Evolutionary conservation across 2,888 invertebrate genomes (phyloP), one percentile per base, ranked within the genome.

Genomic region (Lepidocyrtoides sp.): DNA sequence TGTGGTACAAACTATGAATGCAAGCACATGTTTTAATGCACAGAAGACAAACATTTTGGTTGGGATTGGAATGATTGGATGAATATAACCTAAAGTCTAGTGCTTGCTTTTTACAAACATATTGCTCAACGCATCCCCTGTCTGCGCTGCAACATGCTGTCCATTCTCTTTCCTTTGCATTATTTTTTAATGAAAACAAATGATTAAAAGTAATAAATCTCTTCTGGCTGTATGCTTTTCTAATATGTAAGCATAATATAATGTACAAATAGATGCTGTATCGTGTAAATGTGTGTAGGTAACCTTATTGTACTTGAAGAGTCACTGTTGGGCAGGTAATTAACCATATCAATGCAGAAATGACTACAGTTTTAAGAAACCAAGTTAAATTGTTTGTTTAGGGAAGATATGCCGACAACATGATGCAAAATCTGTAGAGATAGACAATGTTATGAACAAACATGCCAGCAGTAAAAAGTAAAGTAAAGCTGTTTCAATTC

Each of bases 131-230:
- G n/a, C 3, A 7, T n/a, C 36, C 2, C 8, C 20, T n/a, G n/a
- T n/a, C n/a, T 32, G 17, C 36, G 36, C 36, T n/a, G 17, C n/a
- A 69, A 54, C n/a, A n/a, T n/a, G n/a, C n/a, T 88, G 44, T 57
- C 72, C 82, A 60, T 89, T 89, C 89, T 72, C 89, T 75, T 89
- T 89, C 89, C 20, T 89, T 89, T 51, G 69, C 82, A 89, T 57
- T 81, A 54, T 86, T 79, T 79, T 72, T n/a, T n/a, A n/a, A n/a
- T n/a, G n/a, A n/a, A 86, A 86, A 44, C 60, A 72, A 86, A 86
- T 86, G 75, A 86, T 86, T 86, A 72, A 57, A 72, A 54, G 84
- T 51, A 81, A 88, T 81, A 88, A 77, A 79, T 81, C 81, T 81
- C 60, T 7, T 51, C 66, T 63, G 81, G 57, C 20, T 75, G 66